Base-by-base conservation (phyloP, 2,888 invertebrate genomes). In the Drosophila anomalata region DNA sequence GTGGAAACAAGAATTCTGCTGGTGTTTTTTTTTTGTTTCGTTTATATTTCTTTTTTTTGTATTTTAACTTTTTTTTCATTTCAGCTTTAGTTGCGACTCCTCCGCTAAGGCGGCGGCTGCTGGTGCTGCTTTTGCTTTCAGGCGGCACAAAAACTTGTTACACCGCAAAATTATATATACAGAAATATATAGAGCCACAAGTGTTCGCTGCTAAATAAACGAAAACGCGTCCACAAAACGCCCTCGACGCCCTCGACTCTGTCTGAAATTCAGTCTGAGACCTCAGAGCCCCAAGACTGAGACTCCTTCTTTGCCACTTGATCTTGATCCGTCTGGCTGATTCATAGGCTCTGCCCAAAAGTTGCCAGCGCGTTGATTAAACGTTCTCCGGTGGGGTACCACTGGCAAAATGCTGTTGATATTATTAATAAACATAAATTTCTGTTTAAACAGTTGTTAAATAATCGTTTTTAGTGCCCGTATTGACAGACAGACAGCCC, bases 371-470 rank as follows among this genome's bases (percentile, higher is more conserved):
- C 53, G 77, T 82, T 74, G 68, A 78, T 76, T 76, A 83, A 82
- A 82, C 75, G 73, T 57, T 80, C 68, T 46, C 46, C 57, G n/a
- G 31, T 36, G 12, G 22, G 42, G 55, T 26, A 11, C n/a, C 29
- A 46, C 39, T 31, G 31, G 61, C 47, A 58, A 67, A 67, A 56
- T 60, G 77, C 75, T 89, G 89, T 87, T 89, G 87, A 89, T 89
- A 89, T 88, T 88, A 89, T 89, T 89, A 89, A 87, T 89, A 86
- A 85, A 82, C 77, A 79, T 77, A 81, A 79, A 77, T 89, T 87
- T 71, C 80, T 76, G 84, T 80, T 88, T 89, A 89, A 89, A 83
- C 86, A 87, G 88, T 83, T 89, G 86, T 78, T 80, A 84, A 80
- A 75, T 80, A 80, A 80, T 80, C 78, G 80, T 68, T 78, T 83